Conservation (phyloP, 2,888 invertebrate species). For the Spodoptera picta region DNA sequence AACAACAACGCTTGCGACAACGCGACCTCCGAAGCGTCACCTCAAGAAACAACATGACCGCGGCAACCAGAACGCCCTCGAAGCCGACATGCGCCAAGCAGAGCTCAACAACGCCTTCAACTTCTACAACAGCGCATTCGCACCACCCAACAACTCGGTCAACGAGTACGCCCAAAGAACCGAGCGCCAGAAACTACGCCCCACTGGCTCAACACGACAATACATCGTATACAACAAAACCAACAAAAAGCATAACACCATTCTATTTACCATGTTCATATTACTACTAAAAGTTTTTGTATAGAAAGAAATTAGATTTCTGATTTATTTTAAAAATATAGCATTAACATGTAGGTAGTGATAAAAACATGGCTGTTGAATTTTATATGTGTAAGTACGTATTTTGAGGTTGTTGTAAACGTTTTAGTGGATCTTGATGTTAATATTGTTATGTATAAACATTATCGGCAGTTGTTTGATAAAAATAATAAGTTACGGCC, state of each 20-base stretch:
- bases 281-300: constrained; percentile 60
- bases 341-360: constrained; percentile 78
- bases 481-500: constrained; percentile 65
- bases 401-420: constrained; percentile 82
- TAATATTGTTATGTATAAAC: constrained; percentile 73
- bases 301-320: constrained; percentile 64
- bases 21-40: constrained; percentile 78
- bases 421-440: constrained; percentile 73
- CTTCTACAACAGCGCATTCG: constrained; percentile 74
- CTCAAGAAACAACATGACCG: constrained; percentile 80
- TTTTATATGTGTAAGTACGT: constrained; percentile 78
- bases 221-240: constrained; percentile 75
- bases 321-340: constrained; percentile 54
- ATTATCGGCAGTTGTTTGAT: constrained; percentile 57
- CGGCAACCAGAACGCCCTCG: constrained; percentile 77
- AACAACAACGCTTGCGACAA: constrained; percentile 71
- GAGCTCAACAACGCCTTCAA: constrained; percentile 80
- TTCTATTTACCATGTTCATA: constrained; percentile 44
- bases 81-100: constrained; percentile 75
- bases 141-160: constrained; percentile 71
- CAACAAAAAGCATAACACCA: constrained; percentile 27
- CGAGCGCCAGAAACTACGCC: constrained; percentile 82
- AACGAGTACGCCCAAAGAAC: constrained; percentile 82
- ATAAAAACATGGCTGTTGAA: constrained; percentile 87
- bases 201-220: constrained; percentile 79